Percentiles rank a stretch among this genome's conserved stretches.
Evolutionary conservation across 1,140 invertebrate species (phyloP).

Genomic region (Papilio glaucus): DNA sequence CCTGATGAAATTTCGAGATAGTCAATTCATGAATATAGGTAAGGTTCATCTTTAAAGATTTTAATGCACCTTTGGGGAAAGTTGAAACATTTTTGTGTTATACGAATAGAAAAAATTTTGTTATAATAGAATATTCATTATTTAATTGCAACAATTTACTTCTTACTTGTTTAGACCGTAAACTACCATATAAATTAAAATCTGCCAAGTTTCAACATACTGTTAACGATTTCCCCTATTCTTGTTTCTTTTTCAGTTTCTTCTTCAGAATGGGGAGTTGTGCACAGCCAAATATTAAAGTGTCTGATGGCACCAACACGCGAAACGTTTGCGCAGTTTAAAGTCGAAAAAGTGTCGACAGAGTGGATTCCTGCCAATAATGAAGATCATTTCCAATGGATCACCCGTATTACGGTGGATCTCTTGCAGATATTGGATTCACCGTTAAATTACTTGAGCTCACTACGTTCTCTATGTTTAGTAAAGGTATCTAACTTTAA

Average conservation of each 20-base stretch:
- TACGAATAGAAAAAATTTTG: no score
- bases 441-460: slow-evolving; percentile 45
- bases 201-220: no score
- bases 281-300: slow-evolving; percentile 45
- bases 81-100: background rate
- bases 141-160: no score
- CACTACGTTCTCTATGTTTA: slow-evolving; percentile 44
- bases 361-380: slow-evolving; percentile 44
- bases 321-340: slow-evolving; percentile 47
- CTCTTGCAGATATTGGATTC: slow-evolving; percentile 46
- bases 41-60: background rate
- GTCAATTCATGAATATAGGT: slow-evolving; percentile 41
- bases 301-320: slow-evolving; percentile 21
- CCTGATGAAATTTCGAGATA: slow-evolving; percentile 66
- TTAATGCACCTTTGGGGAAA: background rate
- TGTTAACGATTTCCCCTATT: no score
- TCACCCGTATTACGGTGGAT: slow-evolving; percentile 47
- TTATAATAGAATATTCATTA: no score
- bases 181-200: no score
- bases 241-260: no score
- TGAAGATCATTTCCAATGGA: slow-evolving; percentile 50
- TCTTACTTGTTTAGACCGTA: no score
- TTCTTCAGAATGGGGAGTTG: slow-evolving; percentile 37
- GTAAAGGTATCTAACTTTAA: slow-evolving; percentile 44
- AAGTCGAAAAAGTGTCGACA: slow-evolving; percentile 42